Percentiles rank a stretch among this genome's conserved stretches.
Evolutionary conservation across 2,113 vertebrate genomes (phyloP).

Genomic region (Marcusenius ussheri): DNA sequence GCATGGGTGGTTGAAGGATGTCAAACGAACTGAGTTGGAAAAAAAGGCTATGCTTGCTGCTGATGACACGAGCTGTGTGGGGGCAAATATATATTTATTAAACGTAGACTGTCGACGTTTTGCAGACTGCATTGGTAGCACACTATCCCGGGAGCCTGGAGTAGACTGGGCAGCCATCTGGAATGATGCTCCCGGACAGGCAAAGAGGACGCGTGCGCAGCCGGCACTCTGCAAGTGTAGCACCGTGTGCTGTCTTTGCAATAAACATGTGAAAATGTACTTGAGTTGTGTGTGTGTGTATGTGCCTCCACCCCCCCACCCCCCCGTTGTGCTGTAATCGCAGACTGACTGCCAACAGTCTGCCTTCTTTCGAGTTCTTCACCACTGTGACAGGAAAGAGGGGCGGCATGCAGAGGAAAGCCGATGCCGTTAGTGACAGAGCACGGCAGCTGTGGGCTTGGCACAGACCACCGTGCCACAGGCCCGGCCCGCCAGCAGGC

Average conservation of each 20-base stretch:
- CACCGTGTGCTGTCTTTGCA: slow-evolving; percentile 37
- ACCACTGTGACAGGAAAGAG: slow-evolving; percentile 12
- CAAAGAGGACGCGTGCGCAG: not conserved
- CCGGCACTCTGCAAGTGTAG: slow-evolving; percentile 38
- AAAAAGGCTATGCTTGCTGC: slow-evolving; percentile 28
- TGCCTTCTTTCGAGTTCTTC: not conserved
- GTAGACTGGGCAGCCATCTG: not conserved
- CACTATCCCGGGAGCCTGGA: not conserved
- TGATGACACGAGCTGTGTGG: not conserved
- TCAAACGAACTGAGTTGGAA: slow-evolving; percentile 22
- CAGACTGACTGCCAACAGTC: not conserved
- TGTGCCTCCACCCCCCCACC: slow-evolving; percentile 14
- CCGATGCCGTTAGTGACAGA: slow-evolving; percentile 5
- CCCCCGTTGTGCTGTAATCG: not conserved
- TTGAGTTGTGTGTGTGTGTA: slow-evolving; percentile 17
- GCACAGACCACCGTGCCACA: not conserved
- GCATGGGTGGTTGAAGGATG: slow-evolving; percentile 29
- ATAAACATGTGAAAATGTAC: slow-evolving; percentile 53
- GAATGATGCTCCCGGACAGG: not conserved
- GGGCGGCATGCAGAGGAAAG: not conserved
- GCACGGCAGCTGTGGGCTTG: slow-evolving; percentile 14
- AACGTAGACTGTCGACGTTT: not conserved
- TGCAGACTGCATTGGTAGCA: not conserved
- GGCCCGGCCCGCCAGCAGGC: not conserved
- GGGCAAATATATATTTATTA: not conserved